Base-by-base conservation (phyloP, 2,888 invertebrate species). In the Eledone cirrhosa region DNA sequence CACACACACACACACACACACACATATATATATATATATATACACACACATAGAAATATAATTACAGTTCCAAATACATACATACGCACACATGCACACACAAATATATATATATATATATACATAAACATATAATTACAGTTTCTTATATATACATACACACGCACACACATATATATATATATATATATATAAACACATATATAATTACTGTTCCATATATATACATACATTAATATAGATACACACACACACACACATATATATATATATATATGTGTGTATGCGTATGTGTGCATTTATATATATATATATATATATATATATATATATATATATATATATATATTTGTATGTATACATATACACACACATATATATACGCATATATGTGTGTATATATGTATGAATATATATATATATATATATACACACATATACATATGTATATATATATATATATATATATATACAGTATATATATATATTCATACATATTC, bases 311-410 rank as follows among this genome's bases (percentile, higher is more conserved):
- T 53, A 53, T 53, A 53, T 53, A 53, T 53, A 53, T 53, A 16
- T 53, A 53, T 53, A 53, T 53, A 53, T 53, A 53, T 53, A 53
- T 53, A 53, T 53, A 53, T 53, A 16, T 53, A 53, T 53, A 53
- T 53, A 53, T 53, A 53, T 53, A 53, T 16, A 53, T 53, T 16
- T 53, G 19, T 53, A 22, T 53, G 13, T 53, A 53, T 53, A 53
- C 19, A 53, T 53, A 53, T 53, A 53, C 19, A 16, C 19, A 53
- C 19, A 53, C 19, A 53, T 53, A 53, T 53, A 53, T 53, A 53
- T 53, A 53, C 19, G 19, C 19, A 53, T 53, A 16, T 53, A 53
- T 53, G 19, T 53, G 19, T 53, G 19, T 53, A 53, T 16, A 53
- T 53, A 53, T 53, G 19, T 53, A 22, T 53, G 13, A 16, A 53